Base-by-base conservation (phyloP, 2,113 vertebrate species). In the Hydrochoerus hydrochaeris region DNA sequence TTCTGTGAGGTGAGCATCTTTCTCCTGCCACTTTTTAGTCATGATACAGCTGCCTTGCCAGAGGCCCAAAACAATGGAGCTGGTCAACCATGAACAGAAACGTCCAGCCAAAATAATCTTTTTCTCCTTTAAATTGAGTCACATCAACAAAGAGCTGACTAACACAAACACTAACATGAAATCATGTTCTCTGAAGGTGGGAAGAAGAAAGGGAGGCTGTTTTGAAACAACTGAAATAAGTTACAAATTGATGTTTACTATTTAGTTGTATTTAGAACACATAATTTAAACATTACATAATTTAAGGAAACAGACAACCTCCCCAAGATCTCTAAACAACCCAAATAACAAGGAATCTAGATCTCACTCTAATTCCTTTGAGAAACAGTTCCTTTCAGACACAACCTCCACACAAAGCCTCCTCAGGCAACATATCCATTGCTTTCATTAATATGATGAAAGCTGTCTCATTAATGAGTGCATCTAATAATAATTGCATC, bases 231-330 rank as follows among this genome's bases (percentile, higher is more conserved):
- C 0, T 78, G 4, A 92, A 69, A 65, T 24, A 28, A 46, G 83
- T 30, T 94, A 30, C 5, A 91, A n/a, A 89, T 41, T 46, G 69
- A 69, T 80, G 69, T 91, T 94, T 95, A 90, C n/a, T 78, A 83
- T 78, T 92, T 75, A 86, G 20, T n/a, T 89, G 69, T 52, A 71
- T 90, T 89, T 57, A 71, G 83, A 85, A 77, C 28, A 78, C 82
- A 90, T 89, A 94, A 92, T 87, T 95, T 85, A 95, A 81, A 97
- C 52, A 90, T 94, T 84, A 94, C 7, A 62, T 86, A 88, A 91
- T 85, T 85, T 94, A 85, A 87, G 85, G 30, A 82, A 96, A 91
- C 14, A 94, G 32, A 90, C 46, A 85, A 63, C 41, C 38, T 75
- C 46, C 73, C 54, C 73, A 91, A 91, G 69, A 94, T n/a, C 62